These are phyloP conservation scores for Craseonycteris thonglongyai DNA, from an alignment of 2,113 vertebrate species.

Conservation along the genomic window DNA sequence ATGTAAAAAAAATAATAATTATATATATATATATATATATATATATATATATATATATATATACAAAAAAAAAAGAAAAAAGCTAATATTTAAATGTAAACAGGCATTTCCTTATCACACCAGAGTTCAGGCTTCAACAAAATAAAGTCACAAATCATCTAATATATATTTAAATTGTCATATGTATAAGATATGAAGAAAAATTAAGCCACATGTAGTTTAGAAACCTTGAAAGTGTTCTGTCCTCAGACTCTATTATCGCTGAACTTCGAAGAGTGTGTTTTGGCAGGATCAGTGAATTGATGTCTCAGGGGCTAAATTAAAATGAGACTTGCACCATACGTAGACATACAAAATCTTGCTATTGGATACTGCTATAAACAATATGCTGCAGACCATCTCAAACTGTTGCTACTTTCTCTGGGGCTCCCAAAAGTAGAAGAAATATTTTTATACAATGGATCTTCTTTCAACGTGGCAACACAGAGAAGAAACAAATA, in stretches of 20 bases:
- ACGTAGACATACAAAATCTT: slow-evolving; percentile 32
- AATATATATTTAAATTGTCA: not conserved
- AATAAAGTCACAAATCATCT: not conserved
- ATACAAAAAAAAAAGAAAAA: no score
- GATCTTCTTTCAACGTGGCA: slow-evolving; percentile 27
- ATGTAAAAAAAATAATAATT: no score
- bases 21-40: no score
- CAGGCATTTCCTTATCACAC: not conserved
- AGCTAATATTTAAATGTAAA: not conserved
- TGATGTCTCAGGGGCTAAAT: slow-evolving; percentile 50
- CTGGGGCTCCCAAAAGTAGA: slow-evolving; percentile 21
- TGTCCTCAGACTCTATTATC: slow-evolving; percentile 37
- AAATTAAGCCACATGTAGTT: not conserved
- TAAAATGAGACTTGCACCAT: slow-evolving; percentile 19
- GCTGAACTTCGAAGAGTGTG: not conserved
- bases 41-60: no score
- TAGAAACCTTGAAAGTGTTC: not conserved
- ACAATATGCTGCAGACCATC: not conserved
- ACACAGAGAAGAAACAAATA: slow-evolving; percentile 21
- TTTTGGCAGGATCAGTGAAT: slow-evolving; percentile 37
- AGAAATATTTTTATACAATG: slow-evolving; percentile 26
- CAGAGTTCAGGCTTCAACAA: not conserved
- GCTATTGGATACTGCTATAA: slow-evolving; percentile 18
- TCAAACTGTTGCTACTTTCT: slow-evolving; percentile 15
- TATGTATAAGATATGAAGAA: not conserved